A percentile compares a stretch with the other conserved stretches of the same genome.
These are phyloP conservation scores for Sphyrna mokarran DNA, from an alignment of 2,113 vertebrate species.

Conservation along the genomic window DNA sequence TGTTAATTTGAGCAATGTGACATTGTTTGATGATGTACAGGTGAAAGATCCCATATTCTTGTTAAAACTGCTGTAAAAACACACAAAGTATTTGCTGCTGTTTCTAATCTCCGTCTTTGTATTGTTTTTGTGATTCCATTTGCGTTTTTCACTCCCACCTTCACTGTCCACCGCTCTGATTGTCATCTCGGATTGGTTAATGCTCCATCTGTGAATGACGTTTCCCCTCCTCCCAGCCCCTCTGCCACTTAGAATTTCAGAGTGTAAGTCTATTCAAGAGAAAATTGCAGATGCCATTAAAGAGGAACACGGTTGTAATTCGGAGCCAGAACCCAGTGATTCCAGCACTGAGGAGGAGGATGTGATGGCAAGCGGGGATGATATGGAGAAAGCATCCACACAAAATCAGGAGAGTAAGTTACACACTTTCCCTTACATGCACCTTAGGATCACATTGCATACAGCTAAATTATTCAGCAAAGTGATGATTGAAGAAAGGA, in stretches of 20 bases:
- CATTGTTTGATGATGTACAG: not conserved
- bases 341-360: slow-evolving; percentile 56
- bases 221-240: not conserved
- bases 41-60: not conserved
- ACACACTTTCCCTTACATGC: not conserved
- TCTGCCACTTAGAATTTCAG: not conserved
- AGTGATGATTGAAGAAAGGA: not conserved
- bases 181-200: not conserved
- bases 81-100: not conserved
- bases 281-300: slow-evolving; percentile 57
- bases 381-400: not conserved
- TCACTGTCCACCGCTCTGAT: not conserved
- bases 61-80: not conserved
- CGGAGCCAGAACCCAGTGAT: slow-evolving; percentile 58
- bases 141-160: not conserved
- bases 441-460: not conserved
- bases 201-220: not conserved
- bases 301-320: slow-evolving; percentile 46
- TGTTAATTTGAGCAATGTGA: not conserved
- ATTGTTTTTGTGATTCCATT: not conserved
- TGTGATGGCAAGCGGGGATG: slow-evolving; percentile 6
- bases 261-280: slow-evolving; percentile 65
- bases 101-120: not conserved
- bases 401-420: slow-evolving; percentile 45
- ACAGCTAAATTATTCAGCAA: not conserved